Conservation (phyloP, 2,113 vertebrate genomes). For the Ivindomyrus marchei region DNA sequence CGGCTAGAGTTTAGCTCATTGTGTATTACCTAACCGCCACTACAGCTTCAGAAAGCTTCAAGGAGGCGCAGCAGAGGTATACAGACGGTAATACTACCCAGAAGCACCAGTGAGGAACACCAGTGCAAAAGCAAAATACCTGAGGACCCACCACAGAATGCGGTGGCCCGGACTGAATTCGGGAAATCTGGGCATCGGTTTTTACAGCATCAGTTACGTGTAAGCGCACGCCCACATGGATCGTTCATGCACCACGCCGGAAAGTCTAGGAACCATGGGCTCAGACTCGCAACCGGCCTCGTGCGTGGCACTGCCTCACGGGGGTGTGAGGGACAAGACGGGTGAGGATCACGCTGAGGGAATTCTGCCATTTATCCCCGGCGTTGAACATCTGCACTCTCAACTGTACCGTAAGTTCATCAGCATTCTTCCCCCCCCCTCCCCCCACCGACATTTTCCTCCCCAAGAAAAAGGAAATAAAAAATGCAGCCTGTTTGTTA, state of each 20-base stretch:
- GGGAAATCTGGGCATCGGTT: not conserved
- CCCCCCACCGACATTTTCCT: not conserved
- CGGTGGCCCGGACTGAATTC: not conserved
- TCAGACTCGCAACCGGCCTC: not conserved
- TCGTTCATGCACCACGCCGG: not conserved
- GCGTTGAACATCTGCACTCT: constrained; percentile 34
- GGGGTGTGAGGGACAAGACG: not conserved
- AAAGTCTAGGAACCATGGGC: not conserved
- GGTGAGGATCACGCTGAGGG: not conserved
- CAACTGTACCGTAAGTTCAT: constrained; percentile 43
- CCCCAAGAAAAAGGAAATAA: not conserved
- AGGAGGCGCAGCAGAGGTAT: not conserved
- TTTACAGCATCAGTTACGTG: not conserved
- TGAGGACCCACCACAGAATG: not conserved
- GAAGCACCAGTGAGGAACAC: not conserved
- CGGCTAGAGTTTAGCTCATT: not conserved
- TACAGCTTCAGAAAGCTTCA: not conserved
- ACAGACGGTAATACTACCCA: not conserved
- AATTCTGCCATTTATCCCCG: not conserved
- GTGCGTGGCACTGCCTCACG: not conserved
- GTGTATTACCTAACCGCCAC: not conserved
- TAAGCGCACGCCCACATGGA: not conserved
- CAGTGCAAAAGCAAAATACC: not conserved
- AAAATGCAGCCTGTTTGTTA: not conserved
- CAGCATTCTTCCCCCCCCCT: constrained; percentile 27